A percentile compares a stretch with the other conserved stretches of the same genome.
These are phyloP conservation scores for Dusona sp. DNA, from an alignment of 2,888 invertebrate genomes.

Conservation along the genomic window DNA sequence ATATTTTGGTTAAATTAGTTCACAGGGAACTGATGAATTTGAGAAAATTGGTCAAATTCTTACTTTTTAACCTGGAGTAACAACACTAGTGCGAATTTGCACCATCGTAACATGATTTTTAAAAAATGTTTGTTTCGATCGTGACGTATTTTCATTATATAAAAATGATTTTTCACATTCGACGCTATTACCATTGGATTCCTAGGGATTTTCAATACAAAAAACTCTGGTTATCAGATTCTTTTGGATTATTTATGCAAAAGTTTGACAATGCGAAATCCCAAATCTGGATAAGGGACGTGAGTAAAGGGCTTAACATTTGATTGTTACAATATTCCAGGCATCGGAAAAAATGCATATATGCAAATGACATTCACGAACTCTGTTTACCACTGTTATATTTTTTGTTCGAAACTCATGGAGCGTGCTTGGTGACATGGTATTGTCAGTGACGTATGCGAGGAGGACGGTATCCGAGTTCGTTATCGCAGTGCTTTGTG, in stretches of 20 bases:
- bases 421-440: constrained; percentile 55
- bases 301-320: not conserved
- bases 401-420: constrained; percentile 53
- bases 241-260: too few species aligned
- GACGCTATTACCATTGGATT: too few species aligned
- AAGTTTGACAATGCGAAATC: too few species aligned
- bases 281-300: too few species aligned
- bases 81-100: too few species aligned
- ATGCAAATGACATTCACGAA: constrained; percentile 46
- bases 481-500: constrained; percentile 57
- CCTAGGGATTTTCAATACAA: too few species aligned
- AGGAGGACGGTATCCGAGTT: constrained; percentile 61
- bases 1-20: not conserved
- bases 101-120: too few species aligned
- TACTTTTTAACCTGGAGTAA: too few species aligned
- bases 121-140: too few species aligned
- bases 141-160: too few species aligned
- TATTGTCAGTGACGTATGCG: constrained; percentile 48
- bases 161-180: too few species aligned
- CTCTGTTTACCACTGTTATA: constrained; percentile 14
- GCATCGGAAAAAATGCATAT: constrained; percentile 6
- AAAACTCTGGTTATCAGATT: too few species aligned
- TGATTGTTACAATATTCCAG: not conserved
- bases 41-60: not conserved
- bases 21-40: not conserved